These are phyloP conservation scores for Lontra canadensis DNA, from an alignment of 2,113 vertebrate species.

Conservation along the genomic window DNA sequence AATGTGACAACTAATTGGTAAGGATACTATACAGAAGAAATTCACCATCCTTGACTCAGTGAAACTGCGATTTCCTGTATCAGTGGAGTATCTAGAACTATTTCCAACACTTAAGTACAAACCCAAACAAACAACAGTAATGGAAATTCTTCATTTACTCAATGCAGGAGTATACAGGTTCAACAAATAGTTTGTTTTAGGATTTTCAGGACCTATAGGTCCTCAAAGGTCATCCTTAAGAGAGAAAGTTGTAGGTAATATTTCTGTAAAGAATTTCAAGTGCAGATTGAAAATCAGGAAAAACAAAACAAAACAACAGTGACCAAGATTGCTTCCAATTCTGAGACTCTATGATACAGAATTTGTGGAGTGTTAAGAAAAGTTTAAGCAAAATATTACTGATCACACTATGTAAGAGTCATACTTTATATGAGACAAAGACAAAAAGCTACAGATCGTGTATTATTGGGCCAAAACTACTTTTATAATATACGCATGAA, in stretches of 20 bases:
- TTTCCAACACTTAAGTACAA: background rate
- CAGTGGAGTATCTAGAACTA: background rate
- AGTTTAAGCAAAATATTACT: background rate
- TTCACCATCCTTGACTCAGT: background rate
- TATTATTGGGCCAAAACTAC: background rate
- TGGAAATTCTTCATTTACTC: background rate
- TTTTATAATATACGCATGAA: background rate
- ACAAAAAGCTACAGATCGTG: background rate
- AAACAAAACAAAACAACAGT: background rate
- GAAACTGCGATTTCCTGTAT: background rate
- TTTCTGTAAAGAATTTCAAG: background rate
- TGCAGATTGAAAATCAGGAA: background rate
- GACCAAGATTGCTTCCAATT: background rate
- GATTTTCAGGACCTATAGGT: background rate
- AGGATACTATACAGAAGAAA: background rate
- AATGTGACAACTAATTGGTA: background rate
- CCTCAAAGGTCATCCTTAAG: background rate
- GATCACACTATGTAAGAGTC: background rate
- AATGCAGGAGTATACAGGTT: background rate
- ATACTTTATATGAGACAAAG: background rate
- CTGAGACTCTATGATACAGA: background rate
- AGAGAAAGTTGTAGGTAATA: background rate
- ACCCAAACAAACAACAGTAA: background rate
- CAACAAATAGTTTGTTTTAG: background rate
- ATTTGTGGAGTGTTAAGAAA: background rate